phyloP scores from a whole-genome alignment of 2,888 invertebrate species.

The Ametastegia equiseti region DNA sequence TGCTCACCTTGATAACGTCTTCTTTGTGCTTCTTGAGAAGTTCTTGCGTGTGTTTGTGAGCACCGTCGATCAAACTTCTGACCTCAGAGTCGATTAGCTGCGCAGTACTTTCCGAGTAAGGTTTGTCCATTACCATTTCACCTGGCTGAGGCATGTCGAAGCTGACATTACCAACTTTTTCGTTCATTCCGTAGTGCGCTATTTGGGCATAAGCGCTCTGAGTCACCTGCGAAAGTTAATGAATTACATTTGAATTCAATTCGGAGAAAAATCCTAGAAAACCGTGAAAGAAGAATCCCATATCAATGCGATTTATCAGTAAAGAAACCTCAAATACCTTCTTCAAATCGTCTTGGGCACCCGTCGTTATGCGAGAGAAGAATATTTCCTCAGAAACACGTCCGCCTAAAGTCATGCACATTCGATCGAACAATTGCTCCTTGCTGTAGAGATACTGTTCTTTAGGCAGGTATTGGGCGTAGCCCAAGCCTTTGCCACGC shows the following conservation, averaged over 20 bases:
- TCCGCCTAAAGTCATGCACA: conserved; percentile 99
- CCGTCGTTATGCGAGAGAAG: conserved; percentile 97
- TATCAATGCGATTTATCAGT: no score
- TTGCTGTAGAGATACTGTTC: conserved; percentile 98
- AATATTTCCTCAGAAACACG: conserved; percentile 98
- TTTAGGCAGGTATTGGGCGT: conserved; percentile 99
- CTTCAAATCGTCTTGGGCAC: conserved; percentile 98
- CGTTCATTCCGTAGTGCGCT: conserved; percentile 98
- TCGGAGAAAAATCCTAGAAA: no score
- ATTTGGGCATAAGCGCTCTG: conserved; percentile 99
- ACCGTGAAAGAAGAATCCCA: no score
- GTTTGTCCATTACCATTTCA: conserved; percentile 95
- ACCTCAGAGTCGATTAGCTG: conserved; percentile 97
- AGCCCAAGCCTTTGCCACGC: conserved; percentile 97
- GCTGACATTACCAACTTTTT: conserved; percentile 97
- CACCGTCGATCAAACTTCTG: conserved; percentile 84
- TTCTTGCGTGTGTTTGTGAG: conserved; percentile 88
- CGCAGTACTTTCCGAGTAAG: conserved; percentile 98
- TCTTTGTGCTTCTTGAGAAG: conserved; percentile 89
- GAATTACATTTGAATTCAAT: neutral
- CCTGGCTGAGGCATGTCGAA: conserved; percentile 97
- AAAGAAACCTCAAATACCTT: conserved; percentile 84
- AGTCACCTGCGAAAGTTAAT: conserved; percentile 78
- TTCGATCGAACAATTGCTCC: conserved; percentile 97
- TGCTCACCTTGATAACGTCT: conserved; percentile 89